phyloP scores from a whole-genome alignment of 1,140 invertebrate genomes.

The Triops cancriformis region DNA sequence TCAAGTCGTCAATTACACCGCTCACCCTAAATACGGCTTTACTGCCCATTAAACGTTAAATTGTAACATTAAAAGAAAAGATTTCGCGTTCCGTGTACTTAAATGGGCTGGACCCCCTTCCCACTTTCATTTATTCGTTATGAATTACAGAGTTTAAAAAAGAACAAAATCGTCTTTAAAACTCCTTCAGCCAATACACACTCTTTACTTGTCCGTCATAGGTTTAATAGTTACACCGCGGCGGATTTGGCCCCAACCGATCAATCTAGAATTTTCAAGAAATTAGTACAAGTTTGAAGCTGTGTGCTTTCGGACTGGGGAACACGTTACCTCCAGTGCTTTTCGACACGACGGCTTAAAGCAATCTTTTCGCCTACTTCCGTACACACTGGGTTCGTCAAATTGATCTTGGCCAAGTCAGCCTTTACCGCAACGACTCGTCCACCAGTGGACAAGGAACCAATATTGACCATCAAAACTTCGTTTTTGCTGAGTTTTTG shows the following conservation, averaged over 20 bases:
- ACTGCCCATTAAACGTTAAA: neutral
- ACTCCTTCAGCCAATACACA: no score
- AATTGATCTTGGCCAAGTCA: conserved; percentile 94
- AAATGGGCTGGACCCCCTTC: conserved; percentile 19
- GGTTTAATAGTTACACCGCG: conserved; percentile 83
- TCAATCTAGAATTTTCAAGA: conserved; percentile 52
- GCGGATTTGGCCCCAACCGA: conserved; percentile 94
- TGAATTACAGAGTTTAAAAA: conserved; percentile 19
- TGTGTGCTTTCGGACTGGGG: conserved; percentile 16
- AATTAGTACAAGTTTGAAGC: conserved; percentile 22
- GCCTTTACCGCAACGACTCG: conserved; percentile 90
- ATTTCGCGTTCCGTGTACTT: conserved; percentile 15
- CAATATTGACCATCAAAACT: conserved; percentile 96
- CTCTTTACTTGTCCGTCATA: conserved; percentile 35
- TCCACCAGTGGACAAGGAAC: conserved; percentile 95
- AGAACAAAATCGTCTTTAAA: neutral
- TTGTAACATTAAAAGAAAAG: neutral
- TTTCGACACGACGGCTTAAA: conserved; percentile 92
- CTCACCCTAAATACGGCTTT: conserved; percentile 61
- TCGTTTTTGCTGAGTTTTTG: conserved; percentile 81
- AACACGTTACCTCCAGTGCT: conserved; percentile 84
- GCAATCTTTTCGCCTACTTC: conserved; percentile 98
- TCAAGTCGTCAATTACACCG: conserved; percentile 64
- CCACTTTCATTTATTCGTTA: conserved; percentile 18
- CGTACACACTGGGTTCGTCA: conserved; percentile 97